A percentile compares a stretch with the other conserved stretches of the same genome.
These are phyloP conservation scores for Pseudotriccus pelzelni DNA, from an alignment of 2,797 vertebrate genomes.

Conservation along the genomic window DNA sequence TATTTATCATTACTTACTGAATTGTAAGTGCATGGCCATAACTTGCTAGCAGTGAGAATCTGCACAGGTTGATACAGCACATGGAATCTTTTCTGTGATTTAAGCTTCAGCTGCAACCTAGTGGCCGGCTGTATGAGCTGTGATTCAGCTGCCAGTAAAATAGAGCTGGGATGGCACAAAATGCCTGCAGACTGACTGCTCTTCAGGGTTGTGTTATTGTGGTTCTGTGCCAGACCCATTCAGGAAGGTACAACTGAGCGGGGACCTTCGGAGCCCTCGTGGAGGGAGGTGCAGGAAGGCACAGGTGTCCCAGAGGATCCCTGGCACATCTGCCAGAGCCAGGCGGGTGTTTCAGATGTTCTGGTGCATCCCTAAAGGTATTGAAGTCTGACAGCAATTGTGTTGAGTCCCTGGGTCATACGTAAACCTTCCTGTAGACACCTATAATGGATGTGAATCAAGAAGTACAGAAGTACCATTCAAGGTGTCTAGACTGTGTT, in stretches of 20 bases:
- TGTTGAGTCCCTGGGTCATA: background rate
- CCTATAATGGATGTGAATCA: background rate
- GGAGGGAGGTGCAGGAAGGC: background rate
- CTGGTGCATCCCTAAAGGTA: background rate
- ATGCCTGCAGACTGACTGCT: background rate
- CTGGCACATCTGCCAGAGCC: background rate
- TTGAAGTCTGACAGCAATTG: background rate
- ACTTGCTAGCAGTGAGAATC: background rate
- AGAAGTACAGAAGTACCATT: background rate
- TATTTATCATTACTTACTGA: background rate
- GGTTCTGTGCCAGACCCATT: background rate
- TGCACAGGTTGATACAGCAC: background rate
- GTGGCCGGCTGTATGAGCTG: background rate
- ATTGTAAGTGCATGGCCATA: background rate
- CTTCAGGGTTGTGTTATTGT: background rate
- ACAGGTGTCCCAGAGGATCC: background rate
- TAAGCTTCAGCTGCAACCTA: background rate
- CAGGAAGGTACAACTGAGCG: background rate
- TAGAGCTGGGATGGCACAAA: background rate
- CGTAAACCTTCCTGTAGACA: background rate
- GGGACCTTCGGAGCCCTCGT: background rate
- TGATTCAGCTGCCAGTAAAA: background rate
- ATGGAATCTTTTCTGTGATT: background rate
- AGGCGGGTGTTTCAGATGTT: background rate
- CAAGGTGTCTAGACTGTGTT: fast-evolving